A percentile compares a stretch with the other conserved stretches of the same genome.
These are phyloP conservation scores for Axinella damicornis DNA, from an alignment of 37 sponge, comb jelly and placozoan genomes.

Conservation along the genomic window DNA sequence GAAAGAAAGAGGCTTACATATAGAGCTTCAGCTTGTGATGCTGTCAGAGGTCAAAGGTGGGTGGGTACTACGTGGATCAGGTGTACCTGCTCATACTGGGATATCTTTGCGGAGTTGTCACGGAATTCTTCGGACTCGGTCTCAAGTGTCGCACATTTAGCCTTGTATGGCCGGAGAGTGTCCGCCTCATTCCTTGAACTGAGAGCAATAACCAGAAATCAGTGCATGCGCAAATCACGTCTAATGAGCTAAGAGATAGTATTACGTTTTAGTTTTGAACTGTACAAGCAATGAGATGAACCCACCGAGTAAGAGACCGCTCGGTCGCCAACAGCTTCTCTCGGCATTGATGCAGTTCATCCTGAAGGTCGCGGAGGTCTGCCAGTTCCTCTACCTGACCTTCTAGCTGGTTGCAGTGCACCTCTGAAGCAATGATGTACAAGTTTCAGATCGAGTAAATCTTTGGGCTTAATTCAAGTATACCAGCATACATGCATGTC, in stretches of 20 bases:
- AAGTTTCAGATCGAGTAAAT: no score
- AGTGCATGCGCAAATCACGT: neutral
- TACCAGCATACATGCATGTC: no score
- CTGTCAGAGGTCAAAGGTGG: no score
- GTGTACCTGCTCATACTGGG: neutral
- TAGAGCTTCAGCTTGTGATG: no score
- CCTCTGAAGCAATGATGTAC: constrained; percentile 2
- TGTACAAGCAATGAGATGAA: no score
- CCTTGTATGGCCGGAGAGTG: constrained; percentile 19
- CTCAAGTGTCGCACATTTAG: constrained; percentile 6
- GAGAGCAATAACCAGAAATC: neutral
- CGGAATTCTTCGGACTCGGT: neutral
- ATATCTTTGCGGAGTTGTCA: neutral
- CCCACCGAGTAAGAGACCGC: constrained; percentile 15
- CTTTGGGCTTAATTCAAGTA: no score
- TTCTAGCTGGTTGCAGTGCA: constrained; percentile 8
- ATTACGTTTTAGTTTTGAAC: no score
- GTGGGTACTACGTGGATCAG: no score
- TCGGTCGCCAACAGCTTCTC: constrained; percentile 8
- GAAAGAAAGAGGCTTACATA: no score
- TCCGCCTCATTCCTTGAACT: constrained; percentile 1
- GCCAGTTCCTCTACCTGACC: constrained; percentile 8
- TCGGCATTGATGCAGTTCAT: constrained; percentile 41
- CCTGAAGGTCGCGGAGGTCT: constrained; percentile 47
- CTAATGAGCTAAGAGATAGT: no score